Evolutionary conservation across 2,797 vertebrate genomes (phyloP).

Genomic region (Manis pentadactyla): DNA sequence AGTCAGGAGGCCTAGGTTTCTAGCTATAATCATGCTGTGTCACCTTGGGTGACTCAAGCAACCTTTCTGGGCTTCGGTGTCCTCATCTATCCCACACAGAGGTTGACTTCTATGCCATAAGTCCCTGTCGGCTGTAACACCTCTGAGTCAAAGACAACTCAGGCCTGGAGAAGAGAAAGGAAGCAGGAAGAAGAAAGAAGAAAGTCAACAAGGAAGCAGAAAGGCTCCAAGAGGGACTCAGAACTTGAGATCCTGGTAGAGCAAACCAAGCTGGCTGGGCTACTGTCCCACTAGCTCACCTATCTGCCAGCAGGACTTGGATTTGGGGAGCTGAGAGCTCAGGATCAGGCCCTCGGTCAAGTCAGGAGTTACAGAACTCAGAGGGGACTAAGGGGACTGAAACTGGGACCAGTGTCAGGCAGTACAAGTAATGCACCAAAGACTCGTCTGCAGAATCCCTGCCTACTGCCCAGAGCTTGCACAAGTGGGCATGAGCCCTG

Average conservation of each 20-base stretch:
- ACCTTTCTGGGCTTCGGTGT: slow-evolving; percentile 22
- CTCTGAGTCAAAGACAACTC: slow-evolving; percentile 4
- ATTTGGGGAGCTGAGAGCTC: neutral
- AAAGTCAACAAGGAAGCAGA: neutral
- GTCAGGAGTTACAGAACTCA: neutral
- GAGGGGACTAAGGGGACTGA: neutral
- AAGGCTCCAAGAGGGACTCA: neutral
- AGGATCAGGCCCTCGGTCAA: neutral
- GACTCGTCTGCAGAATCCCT: neutral
- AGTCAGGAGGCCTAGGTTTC: neutral
- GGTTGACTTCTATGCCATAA: neutral
- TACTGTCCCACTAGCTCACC: neutral
- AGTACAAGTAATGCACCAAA: neutral
- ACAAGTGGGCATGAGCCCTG: neutral
- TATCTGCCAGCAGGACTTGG: neutral
- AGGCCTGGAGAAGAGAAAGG: neutral
- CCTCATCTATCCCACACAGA: neutral
- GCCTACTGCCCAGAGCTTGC: neutral
- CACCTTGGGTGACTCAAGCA: neutral
- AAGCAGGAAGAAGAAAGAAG: neutral
- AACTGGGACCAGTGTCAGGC: neutral
- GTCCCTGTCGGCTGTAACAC: slow-evolving; percentile 8
- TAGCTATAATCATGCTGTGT: neutral
- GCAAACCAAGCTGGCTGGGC: neutral
- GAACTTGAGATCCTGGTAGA: neutral